These are phyloP conservation scores for Phoebastria nigripes DNA, from an alignment of 2,797 vertebrate genomes.

Conservation along the genomic window DNA sequence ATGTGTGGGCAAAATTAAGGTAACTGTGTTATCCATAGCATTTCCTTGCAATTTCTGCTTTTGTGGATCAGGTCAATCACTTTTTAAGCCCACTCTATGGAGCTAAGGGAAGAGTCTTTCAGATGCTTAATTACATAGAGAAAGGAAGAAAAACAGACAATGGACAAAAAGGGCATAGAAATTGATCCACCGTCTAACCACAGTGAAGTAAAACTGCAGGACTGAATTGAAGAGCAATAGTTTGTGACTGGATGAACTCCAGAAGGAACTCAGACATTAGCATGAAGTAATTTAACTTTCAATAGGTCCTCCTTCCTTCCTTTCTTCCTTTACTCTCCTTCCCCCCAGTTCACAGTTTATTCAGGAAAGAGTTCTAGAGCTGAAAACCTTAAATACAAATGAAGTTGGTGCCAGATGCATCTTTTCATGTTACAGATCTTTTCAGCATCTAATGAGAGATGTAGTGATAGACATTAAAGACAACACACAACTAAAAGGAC, in stretches of 20 bases:
- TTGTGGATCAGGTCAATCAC: not conserved
- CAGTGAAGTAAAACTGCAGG: not conserved
- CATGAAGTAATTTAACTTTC: not conserved
- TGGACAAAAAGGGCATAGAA: not conserved
- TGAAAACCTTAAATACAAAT: not conserved
- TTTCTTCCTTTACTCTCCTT: not conserved
- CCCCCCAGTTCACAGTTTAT: not conserved
- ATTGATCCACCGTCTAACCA: slow-evolving; percentile 1
- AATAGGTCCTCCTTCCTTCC: not conserved
- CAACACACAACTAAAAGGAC: not conserved
- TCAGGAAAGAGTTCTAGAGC: not conserved
- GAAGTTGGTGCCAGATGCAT: not conserved
- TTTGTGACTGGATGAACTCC: not conserved
- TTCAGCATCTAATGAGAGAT: not conserved
- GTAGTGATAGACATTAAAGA: not conserved
- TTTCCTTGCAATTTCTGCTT: not conserved
- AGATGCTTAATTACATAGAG: not conserved
- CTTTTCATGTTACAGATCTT: not conserved
- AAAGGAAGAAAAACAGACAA: slow-evolving; percentile 48
- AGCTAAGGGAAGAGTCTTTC: not conserved
- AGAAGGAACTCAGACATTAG: not conserved
- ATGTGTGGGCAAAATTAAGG: not conserved
- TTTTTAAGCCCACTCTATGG: not conserved
- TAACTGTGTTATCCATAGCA: not conserved
- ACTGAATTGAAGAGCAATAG: not conserved